Percentiles rank a stretch among this genome's conserved stretches.
Conservation (phyloP, 2,888 invertebrate genomes). For the Rotaria magnacalcarata region DNA sequence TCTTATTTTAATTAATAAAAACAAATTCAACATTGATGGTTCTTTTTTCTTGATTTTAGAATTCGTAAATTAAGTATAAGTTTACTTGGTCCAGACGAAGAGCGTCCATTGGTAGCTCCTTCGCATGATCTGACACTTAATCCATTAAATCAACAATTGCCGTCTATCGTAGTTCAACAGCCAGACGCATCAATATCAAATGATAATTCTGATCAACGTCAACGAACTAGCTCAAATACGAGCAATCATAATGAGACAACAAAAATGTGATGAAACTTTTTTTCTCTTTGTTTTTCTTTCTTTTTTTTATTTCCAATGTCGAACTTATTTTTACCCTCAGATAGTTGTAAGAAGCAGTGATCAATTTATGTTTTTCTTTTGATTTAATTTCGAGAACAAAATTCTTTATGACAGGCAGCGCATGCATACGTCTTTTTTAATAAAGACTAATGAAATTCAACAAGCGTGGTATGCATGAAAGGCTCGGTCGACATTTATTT, state of each 20-base stretch:
- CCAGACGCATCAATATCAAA: neutral
- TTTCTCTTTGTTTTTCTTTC: neutral
- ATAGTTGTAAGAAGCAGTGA: constrained; percentile 11
- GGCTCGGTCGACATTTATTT: neutral
- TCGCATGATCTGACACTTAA: neutral
- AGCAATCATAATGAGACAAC: neutral
- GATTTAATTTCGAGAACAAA: neutral
- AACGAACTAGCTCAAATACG: neutral
- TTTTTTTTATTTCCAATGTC: neutral
- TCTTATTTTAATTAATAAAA: neutral
- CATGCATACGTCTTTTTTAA: neutral
- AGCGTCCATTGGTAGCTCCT: neutral
- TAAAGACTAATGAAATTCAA: neutral
- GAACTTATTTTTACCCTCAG: constrained; percentile 2
- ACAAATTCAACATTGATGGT: too few relatives aligned
- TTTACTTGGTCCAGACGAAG: constrained; percentile 19
- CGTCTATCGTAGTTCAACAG: constrained; percentile 8
- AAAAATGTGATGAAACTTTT: neutral
- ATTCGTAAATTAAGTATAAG: constrained; percentile 27
- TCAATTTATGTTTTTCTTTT: neutral
- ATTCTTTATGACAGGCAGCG: neutral
- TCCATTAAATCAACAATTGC: neutral
- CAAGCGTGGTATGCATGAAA: neutral
- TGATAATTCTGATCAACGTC: neutral
- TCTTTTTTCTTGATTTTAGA: neutral